Base-by-base conservation (phyloP, 2,113 vertebrate species). In the Alectura lathami region DNA sequence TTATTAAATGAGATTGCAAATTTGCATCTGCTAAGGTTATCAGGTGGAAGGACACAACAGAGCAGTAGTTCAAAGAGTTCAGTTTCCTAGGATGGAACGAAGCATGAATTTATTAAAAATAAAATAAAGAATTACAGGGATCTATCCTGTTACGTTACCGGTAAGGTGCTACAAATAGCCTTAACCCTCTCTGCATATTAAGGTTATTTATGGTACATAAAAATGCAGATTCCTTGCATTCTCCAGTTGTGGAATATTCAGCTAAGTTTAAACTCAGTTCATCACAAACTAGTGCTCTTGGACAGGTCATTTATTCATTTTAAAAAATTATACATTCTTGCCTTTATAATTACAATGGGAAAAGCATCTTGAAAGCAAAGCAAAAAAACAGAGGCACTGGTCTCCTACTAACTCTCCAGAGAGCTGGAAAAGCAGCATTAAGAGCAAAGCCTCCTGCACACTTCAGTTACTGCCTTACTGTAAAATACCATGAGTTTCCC, bases 221-320 rank as follows among this genome's bases (percentile, higher is more conserved):
- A 93, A 40, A 17, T 9, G 59, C 34, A 38, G 13, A 38, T 64
- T 27, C 36, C 17, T 29, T n/a, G 48, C 21, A 78, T 32, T 43
- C 16, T 87, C 48, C 54, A 80, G n/a, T 40, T 82, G 87, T 20
- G 30, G 67, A 91, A 89, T 48, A 80, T 10, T 27, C 47, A 81
- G 24, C 22, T 59, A 42, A 23, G 9, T 75, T 88, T 81, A 83
- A 89, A 83, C 12, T 32, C 66, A 89, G 40, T 69, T 90, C 74
- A 82, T 72, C 73, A 87, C 69, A 90, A 88, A 93, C 47, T n/a
- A 87, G 11, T 40, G 89, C 83, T 86, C 68, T 76, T 56, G 69
- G 45, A 70, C 77, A 91, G 63, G 83, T 42, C 2, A 23, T 45
- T 80, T 56, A 89, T 73, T 76, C 1, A 3, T 72, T 86, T 24